phyloP scores from a whole-genome alignment of 2,797 vertebrate species.

The Podarcis siculus region DNA sequence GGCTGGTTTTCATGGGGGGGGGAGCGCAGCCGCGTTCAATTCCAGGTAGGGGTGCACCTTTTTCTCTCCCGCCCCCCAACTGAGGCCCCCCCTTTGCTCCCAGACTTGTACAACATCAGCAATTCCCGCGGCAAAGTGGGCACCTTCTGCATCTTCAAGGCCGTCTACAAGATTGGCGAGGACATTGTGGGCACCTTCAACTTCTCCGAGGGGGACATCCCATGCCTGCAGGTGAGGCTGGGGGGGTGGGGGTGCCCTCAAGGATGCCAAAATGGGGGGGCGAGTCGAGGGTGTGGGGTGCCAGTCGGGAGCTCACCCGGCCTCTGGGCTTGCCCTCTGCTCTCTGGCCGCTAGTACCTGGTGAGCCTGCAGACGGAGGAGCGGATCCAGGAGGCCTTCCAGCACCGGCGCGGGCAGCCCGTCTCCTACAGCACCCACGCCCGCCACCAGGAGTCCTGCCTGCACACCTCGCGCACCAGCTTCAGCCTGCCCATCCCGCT shows the following conservation, averaged over 20 bases:
- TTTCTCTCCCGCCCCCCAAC: background rate
- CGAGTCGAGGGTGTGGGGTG: too few species aligned
- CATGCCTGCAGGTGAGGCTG: constrained; percentile 90
- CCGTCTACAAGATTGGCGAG: constrained; percentile 93
- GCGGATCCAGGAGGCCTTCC: constrained; percentile 89
- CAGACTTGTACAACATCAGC: constrained; percentile 97
- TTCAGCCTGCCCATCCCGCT: constrained; percentile 96
- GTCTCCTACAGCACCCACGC: constrained; percentile 89
- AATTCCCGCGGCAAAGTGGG: constrained; percentile 93
- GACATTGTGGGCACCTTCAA: constrained; percentile 94
- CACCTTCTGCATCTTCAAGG: constrained; percentile 97
- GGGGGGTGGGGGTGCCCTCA: background rate
- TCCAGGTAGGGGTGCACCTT: background rate
- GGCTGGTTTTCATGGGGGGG: too few species aligned
- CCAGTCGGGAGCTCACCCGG: background rate
- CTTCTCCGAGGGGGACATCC: constrained; percentile 95
- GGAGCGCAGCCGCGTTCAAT: too few species aligned
- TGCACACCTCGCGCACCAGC: constrained; percentile 93
- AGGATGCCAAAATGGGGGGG: background rate
- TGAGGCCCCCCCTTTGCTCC: background rate
- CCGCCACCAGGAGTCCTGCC: constrained; percentile 93
- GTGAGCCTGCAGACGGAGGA: constrained; percentile 97
- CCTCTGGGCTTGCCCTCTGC: accelerated
- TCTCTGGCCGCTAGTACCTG: constrained; percentile 82
- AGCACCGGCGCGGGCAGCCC: constrained; percentile 84